Evolutionary conservation across 2,797 vertebrate genomes (phyloP), one percentile per base, ranked within the genome.

Genomic region (Danionella dracula): DNA sequence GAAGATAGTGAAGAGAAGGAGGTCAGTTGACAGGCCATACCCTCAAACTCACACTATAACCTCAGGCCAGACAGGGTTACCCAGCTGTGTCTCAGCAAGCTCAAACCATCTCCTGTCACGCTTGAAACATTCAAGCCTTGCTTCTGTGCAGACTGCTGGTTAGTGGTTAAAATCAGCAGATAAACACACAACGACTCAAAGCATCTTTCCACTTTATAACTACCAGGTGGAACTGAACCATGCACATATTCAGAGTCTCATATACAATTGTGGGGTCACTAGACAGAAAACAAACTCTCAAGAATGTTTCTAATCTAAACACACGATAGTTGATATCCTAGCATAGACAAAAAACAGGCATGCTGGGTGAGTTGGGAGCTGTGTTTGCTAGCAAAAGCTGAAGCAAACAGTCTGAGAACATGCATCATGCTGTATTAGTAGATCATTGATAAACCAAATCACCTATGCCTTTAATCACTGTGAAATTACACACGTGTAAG

Each of bases 11-110:
- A 68, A 42, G 31, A 46, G 48, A 56, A 27, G 32, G 81, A 71
- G 81, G 81, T 82, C 77, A 93, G 90, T 90, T 85, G 84, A 85
- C 85, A 86, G 86, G 87, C 85, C 87, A 84, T 78, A 68, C 66
- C 40, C 64, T 87, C 82, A 90, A 83, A 85, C 87, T 79, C 56
- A 70, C 81, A 81, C 83, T 82, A 78, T 19, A 61, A 70, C 74
- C 29, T 66, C 8, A 80, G 86, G 84, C 79, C 83, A 87, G 83
- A 87, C 81, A 66, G 78, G 82, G 79, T 79, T 82, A 79, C 81
- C 87, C 88, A 89, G 88, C 84, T 91, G 86, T 84, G 83, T 76
- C 82, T 76, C 74, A 73, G 56, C 73, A 77, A 66, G 64, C 66
- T 70, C 70, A 71, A 69, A 62, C 59, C 60, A 70, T 20, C 71